phyloP scores from a whole-genome alignment of 2,888 invertebrate species.

The Meandrusa payeni region DNA sequence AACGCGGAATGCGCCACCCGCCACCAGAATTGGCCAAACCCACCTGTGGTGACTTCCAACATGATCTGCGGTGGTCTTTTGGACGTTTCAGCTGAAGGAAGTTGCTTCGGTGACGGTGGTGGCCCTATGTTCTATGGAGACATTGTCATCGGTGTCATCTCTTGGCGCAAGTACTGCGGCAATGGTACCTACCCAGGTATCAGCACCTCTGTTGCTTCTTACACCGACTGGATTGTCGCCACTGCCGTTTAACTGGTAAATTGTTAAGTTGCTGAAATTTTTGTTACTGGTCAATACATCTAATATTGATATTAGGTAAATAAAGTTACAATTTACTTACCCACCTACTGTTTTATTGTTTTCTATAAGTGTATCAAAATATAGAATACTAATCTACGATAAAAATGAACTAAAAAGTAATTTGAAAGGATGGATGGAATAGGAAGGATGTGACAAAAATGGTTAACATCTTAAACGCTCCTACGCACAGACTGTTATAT shows the following conservation, averaged over 20 bases:
- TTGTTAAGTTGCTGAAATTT: too few species aligned
- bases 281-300: too few species aligned
- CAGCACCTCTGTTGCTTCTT: constrained; percentile 45
- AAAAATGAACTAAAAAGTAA: too few species aligned
- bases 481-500: too few species aligned
- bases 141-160: constrained; percentile 58
- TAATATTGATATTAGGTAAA: neutral
- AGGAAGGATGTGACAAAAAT: too few species aligned
- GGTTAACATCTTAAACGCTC: too few species aligned
- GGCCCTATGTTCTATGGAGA: constrained; percentile 32
- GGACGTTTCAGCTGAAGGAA: constrained; percentile 39
- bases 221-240: constrained; percentile 26
- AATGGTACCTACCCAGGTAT: constrained; percentile 62
- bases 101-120: constrained; percentile 43
- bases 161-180: constrained; percentile 69
- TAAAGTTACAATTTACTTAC: constrained; percentile 1
- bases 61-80: constrained; percentile 53
- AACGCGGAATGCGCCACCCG: constrained; percentile 40
- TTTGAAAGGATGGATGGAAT: too few species aligned
- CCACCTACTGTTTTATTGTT: neutral
- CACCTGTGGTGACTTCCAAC: constrained; percentile 41
- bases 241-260: too few species aligned
- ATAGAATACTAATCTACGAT: too few species aligned
- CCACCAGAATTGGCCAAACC: constrained; percentile 34
- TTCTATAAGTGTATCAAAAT: too few species aligned